Evolutionary conservation across 2,888 invertebrate species (phyloP), one percentile per base, ranked within the genome.

Genomic region (Lordiphosa fenestrarum): DNA sequence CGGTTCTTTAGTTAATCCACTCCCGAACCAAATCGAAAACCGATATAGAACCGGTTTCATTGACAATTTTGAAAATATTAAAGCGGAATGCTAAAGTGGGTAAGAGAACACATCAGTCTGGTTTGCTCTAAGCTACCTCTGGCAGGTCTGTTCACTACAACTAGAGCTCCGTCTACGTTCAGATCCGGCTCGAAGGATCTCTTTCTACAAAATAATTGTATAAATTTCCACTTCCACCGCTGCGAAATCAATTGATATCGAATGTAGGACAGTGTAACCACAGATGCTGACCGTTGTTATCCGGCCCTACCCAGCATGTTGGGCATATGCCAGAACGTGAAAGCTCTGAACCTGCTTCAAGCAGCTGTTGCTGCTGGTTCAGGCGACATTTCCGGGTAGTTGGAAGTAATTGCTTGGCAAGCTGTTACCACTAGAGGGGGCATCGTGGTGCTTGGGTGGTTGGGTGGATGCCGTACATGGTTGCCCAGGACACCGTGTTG

Each of bases 331-430:
- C 55, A 46, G 56, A 56, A 35, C 56, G 53, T 55, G 41, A 15
- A 41, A 41, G 21, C 46, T 40, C 39, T 40, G 44, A 19, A 40
- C 30, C 39, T 35, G 23, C 47, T n/a, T 13, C 63, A 48, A 63
- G 62, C 62, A 63, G 61, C 62, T 61, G 50, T 54, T 71, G 68
- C 75, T 77, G 78, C 75, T 77, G 78, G 74, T 81, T 81, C 73
- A 65, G 77, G 81, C 84, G 84, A 77, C 84, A 77, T 77, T 77
- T 77, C 77, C 77, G 77, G 84, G 72, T 82, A 82, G 77, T 77
- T 84, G 75, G 82, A 82, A 82, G 77, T 77, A 77, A 77, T 77
- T 77, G 77, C 84, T 84, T 75, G 75, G 78, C 77, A 77, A 77
- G 77, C 77, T 77, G 77, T 82, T 82, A 78, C 84, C 84, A 48